Evolutionary conservation across 2,888 invertebrate species (phyloP), one percentile per base, ranked within the genome.

Genomic region (Pandemis heparana): DNA sequence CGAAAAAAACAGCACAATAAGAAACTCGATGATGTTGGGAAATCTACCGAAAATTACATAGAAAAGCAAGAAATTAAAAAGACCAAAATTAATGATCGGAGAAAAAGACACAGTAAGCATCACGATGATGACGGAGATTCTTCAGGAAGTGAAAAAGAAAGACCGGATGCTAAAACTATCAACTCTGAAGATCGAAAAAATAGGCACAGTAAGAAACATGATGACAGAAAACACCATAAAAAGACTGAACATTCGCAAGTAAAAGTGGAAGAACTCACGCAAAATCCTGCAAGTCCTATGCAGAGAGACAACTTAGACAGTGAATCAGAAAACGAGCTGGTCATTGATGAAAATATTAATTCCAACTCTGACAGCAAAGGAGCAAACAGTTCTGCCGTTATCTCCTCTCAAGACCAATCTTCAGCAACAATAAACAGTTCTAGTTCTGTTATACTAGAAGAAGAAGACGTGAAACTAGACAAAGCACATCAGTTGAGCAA

Each of bases 401-500:
- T 3, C 38, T 46, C 61, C 0, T 65, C 63, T 2, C 38, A 16
- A 32, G 68, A 72, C 0, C 61, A 67, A 56, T 59, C 23, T 8
- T 68, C 68, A n/a, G 56, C 56, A 46, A 14, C n/a, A n/a, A 66
- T 61, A 8, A 67, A n/a, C 32, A 75, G 16, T 51, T 38, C 60
- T 53, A 75, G 10, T n/a, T 53, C 48, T n/a, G 14, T 70, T 43
- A 67, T 51, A 18, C 8, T 12, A 10, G 79, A 79, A 56, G 71
- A 76, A 69, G 88, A 88, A 56, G 85, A 87, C 60, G 81, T 79
- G 74, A 87, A 90, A 74, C 77, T 92, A 32, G 85, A 85, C 71
- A 90, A 90, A 85, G 92, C 88, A 38, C 81, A 87, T 75, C 89
- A 89, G 80, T 79, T 94, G 53, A 92, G 83, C 69, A 79, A 78